Conservation (phyloP, 2,113 vertebrate species). For the Spea bombifrons region DNA sequence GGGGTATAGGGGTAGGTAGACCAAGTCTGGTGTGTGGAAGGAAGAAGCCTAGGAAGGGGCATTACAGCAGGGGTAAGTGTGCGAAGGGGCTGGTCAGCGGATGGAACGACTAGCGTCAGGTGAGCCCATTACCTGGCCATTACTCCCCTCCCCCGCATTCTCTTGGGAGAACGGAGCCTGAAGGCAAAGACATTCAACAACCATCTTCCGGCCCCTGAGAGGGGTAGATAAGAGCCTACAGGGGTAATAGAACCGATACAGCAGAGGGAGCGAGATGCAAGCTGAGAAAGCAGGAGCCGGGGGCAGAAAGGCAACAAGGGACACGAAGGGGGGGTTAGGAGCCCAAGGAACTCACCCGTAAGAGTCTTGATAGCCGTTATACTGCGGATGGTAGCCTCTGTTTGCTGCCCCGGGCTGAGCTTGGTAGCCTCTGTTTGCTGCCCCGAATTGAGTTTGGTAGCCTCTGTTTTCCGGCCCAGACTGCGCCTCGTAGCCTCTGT, state of each 20-base stretch:
- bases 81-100: background rate
- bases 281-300: conserved; percentile 77
- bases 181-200: no score
- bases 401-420: conserved; percentile 51
- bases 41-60: background rate
- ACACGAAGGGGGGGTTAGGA: background rate
- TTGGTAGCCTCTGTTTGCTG: background rate
- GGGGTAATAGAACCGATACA: background rate
- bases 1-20: background rate
- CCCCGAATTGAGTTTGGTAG: background rate
- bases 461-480: background rate
- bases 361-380: conserved; percentile 64
- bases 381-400: conserved; percentile 48
- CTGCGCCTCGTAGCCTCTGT: no score
- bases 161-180: no score
- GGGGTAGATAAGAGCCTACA: background rate
- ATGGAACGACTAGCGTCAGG: background rate
- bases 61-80: background rate
- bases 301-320: conserved; percentile 51
- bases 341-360: background rate
- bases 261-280: conserved; percentile 78
- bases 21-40: no score
- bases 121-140: no score
- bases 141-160: no score
- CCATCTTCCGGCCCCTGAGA: background rate